Conservation (phyloP, 2,888 invertebrate species). For the Nomada flava region DNA sequence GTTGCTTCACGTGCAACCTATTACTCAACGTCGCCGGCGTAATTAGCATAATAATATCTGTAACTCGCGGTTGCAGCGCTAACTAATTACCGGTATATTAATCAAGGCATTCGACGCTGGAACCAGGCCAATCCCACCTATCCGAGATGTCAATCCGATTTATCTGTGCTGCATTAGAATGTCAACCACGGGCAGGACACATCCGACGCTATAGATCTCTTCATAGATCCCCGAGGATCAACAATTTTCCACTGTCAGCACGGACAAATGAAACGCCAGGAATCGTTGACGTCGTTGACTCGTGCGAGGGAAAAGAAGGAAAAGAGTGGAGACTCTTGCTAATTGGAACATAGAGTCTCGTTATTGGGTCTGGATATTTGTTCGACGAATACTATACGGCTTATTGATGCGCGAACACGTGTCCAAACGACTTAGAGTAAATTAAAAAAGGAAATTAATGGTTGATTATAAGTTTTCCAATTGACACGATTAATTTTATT, state of each 20-base stretch:
- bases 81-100: slow-evolving; percentile 77
- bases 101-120: slow-evolving; percentile 75
- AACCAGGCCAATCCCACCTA: slow-evolving; percentile 71
- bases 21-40: slow-evolving; percentile 77
- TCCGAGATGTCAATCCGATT: slow-evolving; percentile 73
- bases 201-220: slow-evolving; percentile 64
- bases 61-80: slow-evolving; percentile 76
- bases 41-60: slow-evolving; percentile 80
- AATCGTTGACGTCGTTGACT: slow-evolving; percentile 14
- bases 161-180: slow-evolving; percentile 72
- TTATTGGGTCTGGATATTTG: neutral
- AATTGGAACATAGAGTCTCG: slow-evolving; percentile 31
- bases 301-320: neutral
- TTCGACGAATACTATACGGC: neutral
- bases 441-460: neutral
- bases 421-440: neutral
- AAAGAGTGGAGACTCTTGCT: neutral
- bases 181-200: slow-evolving; percentile 64
- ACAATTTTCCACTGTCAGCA: slow-evolving; percentile 60
- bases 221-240: slow-evolving; percentile 64
- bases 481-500: too few relatives aligned
- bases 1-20: slow-evolving; percentile 76
- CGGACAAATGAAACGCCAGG: slow-evolving; percentile 49
- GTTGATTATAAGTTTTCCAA: too few relatives aligned
- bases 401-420: neutral